Conservation (phyloP, 1,140 invertebrate species). For the Atta texana region DNA sequence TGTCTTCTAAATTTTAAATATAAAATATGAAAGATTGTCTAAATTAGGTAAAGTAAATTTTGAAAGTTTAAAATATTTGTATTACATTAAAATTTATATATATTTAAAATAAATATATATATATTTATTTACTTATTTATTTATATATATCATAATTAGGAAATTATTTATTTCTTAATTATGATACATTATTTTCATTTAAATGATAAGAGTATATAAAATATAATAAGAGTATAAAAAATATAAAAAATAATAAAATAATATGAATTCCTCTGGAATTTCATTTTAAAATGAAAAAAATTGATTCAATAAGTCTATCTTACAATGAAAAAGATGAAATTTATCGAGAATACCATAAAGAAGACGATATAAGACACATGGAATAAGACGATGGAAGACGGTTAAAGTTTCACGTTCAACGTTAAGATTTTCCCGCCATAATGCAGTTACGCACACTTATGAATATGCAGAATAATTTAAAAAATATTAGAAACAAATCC, state of each 20-base stretch:
- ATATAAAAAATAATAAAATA: neutral
- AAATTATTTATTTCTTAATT: neutral
- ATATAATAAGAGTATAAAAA: constrained; percentile 3
- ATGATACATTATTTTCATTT: too few species aligned
- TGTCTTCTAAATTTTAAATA: neutral
- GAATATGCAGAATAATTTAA: neutral
- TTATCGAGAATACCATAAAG: neutral
- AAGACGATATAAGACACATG: neutral
- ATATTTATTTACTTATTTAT: too few species aligned
- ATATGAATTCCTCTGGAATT: neutral
- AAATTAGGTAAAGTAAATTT: too few species aligned
- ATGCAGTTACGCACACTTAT: neutral
- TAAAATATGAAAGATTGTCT: too few species aligned
- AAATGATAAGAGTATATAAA: constrained; percentile 1
- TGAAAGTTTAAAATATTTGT: neutral
- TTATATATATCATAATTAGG: too few species aligned
- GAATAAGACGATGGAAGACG: neutral
- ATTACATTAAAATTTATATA: neutral
- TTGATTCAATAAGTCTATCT: neutral
- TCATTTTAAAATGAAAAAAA: neutral
- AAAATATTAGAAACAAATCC: neutral
- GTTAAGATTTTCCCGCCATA: constrained; percentile 37
- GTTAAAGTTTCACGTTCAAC: neutral
- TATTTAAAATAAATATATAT: too few species aligned
- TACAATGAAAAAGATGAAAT: neutral